Conservation (phyloP, 1,140 invertebrate species). For the Scaptodrosophila lebanonensis region DNA sequence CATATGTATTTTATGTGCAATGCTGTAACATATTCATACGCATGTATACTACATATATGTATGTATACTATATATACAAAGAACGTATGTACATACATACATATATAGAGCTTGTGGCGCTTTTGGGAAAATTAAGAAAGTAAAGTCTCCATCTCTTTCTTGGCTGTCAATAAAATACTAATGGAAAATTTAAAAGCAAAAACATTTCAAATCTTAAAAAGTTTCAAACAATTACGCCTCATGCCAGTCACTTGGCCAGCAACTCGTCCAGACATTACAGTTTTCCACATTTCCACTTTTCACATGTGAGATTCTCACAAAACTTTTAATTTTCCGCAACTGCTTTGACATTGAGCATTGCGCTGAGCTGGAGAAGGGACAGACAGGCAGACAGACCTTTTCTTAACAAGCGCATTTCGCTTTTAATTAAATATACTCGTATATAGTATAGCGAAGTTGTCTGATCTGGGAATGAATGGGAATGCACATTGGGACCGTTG, state of each 20-base stretch:
- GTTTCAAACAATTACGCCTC: constrained; percentile 29
- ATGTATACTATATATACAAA: too few species aligned
- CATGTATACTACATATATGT: too few species aligned
- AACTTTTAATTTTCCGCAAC: constrained; percentile 74
- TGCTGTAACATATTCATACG: too few species aligned
- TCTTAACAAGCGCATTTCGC: constrained; percentile 67
- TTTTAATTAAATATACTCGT: constrained; percentile 74
- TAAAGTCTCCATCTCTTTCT: constrained; percentile 10
- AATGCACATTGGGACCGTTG: constrained; percentile 32
- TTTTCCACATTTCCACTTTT: constrained; percentile 22
- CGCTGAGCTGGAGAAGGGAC: constrained; percentile 16
- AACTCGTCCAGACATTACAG: constrained; percentile 27
- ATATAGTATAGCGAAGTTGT: constrained; percentile 41
- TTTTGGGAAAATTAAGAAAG: too few species aligned
- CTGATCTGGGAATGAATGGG: constrained; percentile 25
- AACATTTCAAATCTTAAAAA: constrained; percentile 37
- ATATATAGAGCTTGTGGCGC: too few species aligned
- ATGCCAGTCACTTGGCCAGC: too few species aligned
- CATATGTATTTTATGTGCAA: constrained; percentile 23
- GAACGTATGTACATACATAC: too few species aligned
- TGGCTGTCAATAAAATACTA: too few species aligned
- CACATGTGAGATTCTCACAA: constrained; percentile 60
- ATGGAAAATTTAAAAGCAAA: too few species aligned
- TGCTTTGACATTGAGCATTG: constrained; percentile 9
- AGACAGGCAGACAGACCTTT: constrained; percentile 30